Evolutionary conservation across 2,113 vertebrate species (phyloP), one percentile per base, ranked within the genome.

Genomic region (Murina feae): DNA sequence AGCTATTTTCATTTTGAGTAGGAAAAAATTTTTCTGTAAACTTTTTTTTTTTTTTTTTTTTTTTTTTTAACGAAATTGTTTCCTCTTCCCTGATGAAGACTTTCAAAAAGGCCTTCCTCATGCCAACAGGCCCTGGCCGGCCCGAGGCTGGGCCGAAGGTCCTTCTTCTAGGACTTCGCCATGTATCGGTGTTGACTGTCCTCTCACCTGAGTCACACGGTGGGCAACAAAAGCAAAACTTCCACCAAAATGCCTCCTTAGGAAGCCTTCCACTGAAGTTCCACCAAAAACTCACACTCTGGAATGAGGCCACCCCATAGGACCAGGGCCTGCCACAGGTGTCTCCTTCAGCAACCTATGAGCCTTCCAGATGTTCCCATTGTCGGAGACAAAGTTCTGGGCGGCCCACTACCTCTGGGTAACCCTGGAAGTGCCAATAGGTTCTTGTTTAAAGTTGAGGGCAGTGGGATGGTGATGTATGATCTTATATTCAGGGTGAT

Each of bases 1-100:
- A 83, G 60, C 69, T 79, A 58, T 72, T 78, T 71, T 87, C 69
- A 94, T 66, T 79, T 72, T 76, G 37, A 94, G 76, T 81, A 39
- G 6, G 78, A 91, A 86, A 42, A 76, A 81, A 85, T n/a, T n/a
- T 11, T 21, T 49, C 14, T 85, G 3, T 85, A 69, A 95, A 91
- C 1, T 75, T 58, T 58, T 60, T 60, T 60, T 58, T 58, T 20
- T n/a, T n/a, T 75, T 58, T 58, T 60, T 60, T 60, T 58, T 58
- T 72, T n/a, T 39, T n/a, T 75, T 84, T 39, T 9, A 60, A 87
- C 2, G 11, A 44, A 37, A 17, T 58, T 72, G 60, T 7, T 55
- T 87, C 96, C 53, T 79, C 5, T 28, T 82, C 3, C 3, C 13
- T 49, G n/a, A 72, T 4, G 32, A 35, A 88, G 71, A 42, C 30